Conservation (phyloP, 37 sponge, comb jelly and placozoan species). For the Agelas oroides region DNA sequence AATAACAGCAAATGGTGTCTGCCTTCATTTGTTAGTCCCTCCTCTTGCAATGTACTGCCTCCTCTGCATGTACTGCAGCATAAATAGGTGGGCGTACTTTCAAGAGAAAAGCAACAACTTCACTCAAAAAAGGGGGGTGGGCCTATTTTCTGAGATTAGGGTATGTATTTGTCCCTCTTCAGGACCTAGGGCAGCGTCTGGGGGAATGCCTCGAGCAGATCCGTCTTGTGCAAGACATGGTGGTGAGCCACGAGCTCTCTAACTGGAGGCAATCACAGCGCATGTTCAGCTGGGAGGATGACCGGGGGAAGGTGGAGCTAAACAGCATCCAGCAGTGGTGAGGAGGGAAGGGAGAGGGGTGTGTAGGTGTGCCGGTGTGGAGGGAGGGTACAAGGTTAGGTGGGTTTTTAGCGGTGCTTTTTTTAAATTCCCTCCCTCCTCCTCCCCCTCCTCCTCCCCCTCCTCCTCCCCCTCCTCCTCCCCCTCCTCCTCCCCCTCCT, state of each 20-base stretch:
- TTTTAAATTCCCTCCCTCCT: too few species aligned
- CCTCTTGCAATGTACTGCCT: too few species aligned
- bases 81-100: too few species aligned
- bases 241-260: constrained; percentile 48
- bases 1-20: too few species aligned
- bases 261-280: constrained; percentile 67
- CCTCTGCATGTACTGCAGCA: too few species aligned
- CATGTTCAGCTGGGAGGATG: constrained; percentile 63
- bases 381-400: not conserved
- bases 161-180: too few species aligned
- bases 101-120: too few species aligned
- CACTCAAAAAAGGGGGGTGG: too few species aligned
- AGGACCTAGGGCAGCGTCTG: constrained; percentile 65
- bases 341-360: constrained; percentile 2
- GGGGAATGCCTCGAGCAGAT: constrained; percentile 41
- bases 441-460: not conserved
- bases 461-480: not conserved
- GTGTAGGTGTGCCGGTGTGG: constrained; percentile 12
- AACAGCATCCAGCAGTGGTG: constrained; percentile 66
- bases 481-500: too few species aligned
- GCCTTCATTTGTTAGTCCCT: too few species aligned
- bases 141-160: not conserved
- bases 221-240: constrained; percentile 30
- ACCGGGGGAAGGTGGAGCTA: constrained; percentile 41
- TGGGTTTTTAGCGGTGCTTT: too few species aligned